A percentile compares a stretch with the other conserved stretches of the same genome.
These are phyloP conservation scores for Hydropsyche tenuis DNA, from an alignment of 1,140 invertebrate genomes.

Conservation along the genomic window DNA sequence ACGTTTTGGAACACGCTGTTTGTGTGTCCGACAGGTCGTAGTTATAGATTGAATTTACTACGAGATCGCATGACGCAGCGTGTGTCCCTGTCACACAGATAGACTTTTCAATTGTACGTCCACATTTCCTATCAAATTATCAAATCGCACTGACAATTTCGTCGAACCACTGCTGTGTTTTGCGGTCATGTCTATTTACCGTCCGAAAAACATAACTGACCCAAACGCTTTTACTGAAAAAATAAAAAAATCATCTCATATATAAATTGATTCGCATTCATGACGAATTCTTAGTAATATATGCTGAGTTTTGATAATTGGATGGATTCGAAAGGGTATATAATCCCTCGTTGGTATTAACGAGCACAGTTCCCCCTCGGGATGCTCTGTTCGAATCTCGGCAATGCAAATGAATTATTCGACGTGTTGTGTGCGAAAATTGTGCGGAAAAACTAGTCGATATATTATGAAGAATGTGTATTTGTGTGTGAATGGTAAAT, in stretches of 20 bases:
- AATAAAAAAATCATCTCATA: too few species aligned
- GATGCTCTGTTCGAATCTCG: not conserved
- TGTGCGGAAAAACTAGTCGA: not conserved
- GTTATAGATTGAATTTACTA: constrained; percentile 49
- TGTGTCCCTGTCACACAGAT: not conserved
- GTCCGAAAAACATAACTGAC: not conserved
- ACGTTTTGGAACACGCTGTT: constrained; percentile 14
- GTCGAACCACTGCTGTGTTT: constrained; percentile 8
- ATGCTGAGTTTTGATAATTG: constrained; percentile 28
- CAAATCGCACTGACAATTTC: too few species aligned
- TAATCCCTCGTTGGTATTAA: constrained; percentile 31
- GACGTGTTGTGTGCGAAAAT: not conserved
- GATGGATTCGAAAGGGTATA: constrained; percentile 24
- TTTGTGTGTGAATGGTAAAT: not conserved
- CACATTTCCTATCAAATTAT: too few species aligned
- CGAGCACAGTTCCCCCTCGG: constrained; percentile 26
- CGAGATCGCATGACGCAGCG: constrained; percentile 32
- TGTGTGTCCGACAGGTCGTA: constrained; percentile 14
- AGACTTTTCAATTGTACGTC: too few species aligned
- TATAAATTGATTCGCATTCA: too few species aligned
- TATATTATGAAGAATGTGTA: too few species aligned
- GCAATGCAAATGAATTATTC: not conserved
- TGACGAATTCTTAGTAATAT: not conserved
- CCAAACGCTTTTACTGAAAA: not conserved
- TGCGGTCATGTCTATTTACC: not conserved